Evolutionary conservation across 1,140 invertebrate genomes (phyloP).

Genomic region (Theocolax elegans): DNA sequence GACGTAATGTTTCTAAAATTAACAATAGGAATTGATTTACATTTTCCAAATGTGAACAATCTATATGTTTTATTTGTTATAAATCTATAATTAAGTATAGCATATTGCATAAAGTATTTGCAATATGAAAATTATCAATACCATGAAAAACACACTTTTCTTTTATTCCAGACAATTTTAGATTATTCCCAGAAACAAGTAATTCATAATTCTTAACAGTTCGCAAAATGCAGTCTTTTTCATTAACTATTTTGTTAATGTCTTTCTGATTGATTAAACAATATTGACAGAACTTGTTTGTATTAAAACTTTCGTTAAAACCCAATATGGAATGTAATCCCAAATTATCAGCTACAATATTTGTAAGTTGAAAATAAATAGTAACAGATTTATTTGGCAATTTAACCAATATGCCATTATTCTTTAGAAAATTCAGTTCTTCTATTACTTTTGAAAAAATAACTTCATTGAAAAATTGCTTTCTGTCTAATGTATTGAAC

Average conservation of each 20-base stretch:
- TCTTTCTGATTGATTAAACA: slow-evolving; percentile 25
- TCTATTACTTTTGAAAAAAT: slow-evolving; percentile 40
- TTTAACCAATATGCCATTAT: slow-evolving; percentile 7
- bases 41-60: too few species aligned
- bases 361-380: slow-evolving; percentile 34
- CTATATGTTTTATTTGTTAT: too few species aligned
- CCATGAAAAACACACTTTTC: slow-evolving; percentile 33
- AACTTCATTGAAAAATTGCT: slow-evolving; percentile 20
- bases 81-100: slow-evolving; percentile 14
- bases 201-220: slow-evolving; percentile 8
- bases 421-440: slow-evolving; percentile 39
- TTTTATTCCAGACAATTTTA: slow-evolving; percentile 11
- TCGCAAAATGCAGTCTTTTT: slow-evolving; percentile 17
- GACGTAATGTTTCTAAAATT: too few species aligned
- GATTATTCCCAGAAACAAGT: neutral
- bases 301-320: slow-evolving; percentile 38
- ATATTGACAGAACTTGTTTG: slow-evolving; percentile 35
- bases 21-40: too few species aligned
- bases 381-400: neutral
- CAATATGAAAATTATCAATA: slow-evolving; percentile 21
- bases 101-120: slow-evolving; percentile 22
- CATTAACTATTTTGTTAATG: slow-evolving; percentile 1
- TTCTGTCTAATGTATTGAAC: slow-evolving; percentile 37
- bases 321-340: slow-evolving; percentile 41
- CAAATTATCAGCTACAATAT: slow-evolving; percentile 23